A percentile compares a stretch with the other conserved stretches of the same genome.
These are phyloP conservation scores for human DNA, from an alignment of 2,113 vertebrate genomes.

Conservation along the genomic window GRCh38 chr15:92667001-92667500, in stretches of 20 bases:
- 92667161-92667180: background rate
- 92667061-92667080: background rate
- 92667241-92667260: background rate
- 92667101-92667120: background rate
- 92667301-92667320: background rate
- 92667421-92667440: background rate
- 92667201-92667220: background rate
- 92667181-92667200: background rate
- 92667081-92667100: constrained; percentile 42
- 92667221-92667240: background rate
- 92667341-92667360: background rate
- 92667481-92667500: background rate
- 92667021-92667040: background rate
- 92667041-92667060: background rate
- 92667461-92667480: background rate
- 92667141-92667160: background rate
- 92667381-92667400: background rate
- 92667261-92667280: constrained; percentile 20
- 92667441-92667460: background rate
- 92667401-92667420: background rate
- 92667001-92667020: constrained; percentile 17
- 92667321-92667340: background rate
- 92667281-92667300: background rate
- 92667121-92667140: background rate
- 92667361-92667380: accelerated